phyloP scores from a whole-genome alignment of 2,797 vertebrate species.

The Pelodytes ibericus region DNA sequence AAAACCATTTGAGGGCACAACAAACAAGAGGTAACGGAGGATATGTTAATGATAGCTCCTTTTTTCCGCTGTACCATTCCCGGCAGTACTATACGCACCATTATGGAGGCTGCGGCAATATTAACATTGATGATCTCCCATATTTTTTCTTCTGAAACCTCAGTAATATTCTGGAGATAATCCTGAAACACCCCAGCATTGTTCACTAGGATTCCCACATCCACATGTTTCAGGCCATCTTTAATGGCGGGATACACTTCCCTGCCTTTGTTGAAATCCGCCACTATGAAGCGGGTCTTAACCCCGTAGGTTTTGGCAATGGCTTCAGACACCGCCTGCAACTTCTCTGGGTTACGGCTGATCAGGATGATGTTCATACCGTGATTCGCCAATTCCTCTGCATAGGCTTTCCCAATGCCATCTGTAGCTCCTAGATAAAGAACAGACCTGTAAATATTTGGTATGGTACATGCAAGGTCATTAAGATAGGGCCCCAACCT shows the following conservation, averaged over 20 bases:
- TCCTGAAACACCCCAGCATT: slow-evolving; percentile 72
- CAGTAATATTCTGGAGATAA: slow-evolving; percentile 69
- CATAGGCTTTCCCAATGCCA: slow-evolving; percentile 83
- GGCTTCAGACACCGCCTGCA: slow-evolving; percentile 68
- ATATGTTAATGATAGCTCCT: too few species aligned
- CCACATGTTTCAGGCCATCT: slow-evolving; percentile 80
- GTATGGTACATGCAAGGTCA: too few species aligned
- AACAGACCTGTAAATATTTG: slow-evolving; percentile 56
- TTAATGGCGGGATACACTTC: slow-evolving; percentile 74
- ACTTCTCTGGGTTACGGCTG: slow-evolving; percentile 66
- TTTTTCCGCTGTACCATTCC: slow-evolving; percentile 85
- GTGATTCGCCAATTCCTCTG: slow-evolving; percentile 83
- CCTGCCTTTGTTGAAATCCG: slow-evolving; percentile 79
- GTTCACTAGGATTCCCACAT: slow-evolving; percentile 92
- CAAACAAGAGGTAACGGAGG: slow-evolving; percentile 75
- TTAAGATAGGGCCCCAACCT: too few species aligned
- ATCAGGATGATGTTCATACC: slow-evolving; percentile 84
- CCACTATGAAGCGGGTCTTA: slow-evolving; percentile 74
- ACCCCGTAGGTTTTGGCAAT: slow-evolving; percentile 83
- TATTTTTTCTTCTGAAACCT: slow-evolving; percentile 76
- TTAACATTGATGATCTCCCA: slow-evolving; percentile 82
- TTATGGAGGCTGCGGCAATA: slow-evolving; percentile 76
- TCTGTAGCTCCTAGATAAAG: slow-evolving; percentile 72
- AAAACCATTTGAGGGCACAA: slow-evolving; percentile 66
- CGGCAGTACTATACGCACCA: slow-evolving; percentile 84